Evolutionary conservation across 2,888 invertebrate genomes (phyloP), one percentile per base, ranked within the genome.

Genomic region (Sisyra nigra): DNA sequence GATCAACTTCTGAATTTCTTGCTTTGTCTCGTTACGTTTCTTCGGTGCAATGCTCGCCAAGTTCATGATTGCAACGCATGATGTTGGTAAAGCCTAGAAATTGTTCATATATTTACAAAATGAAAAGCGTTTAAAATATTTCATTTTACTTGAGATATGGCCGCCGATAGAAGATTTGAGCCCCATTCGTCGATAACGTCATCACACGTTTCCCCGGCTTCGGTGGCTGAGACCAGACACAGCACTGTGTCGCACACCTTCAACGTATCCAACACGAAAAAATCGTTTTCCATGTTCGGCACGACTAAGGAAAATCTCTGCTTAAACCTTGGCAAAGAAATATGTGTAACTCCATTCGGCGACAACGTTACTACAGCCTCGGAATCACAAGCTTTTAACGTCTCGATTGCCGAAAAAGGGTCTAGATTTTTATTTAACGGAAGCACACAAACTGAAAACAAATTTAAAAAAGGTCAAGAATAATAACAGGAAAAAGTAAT

Each of bases 181-280:
- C 88, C 89, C 76, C 80, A 83, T 46, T 75, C 72, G 57, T 89
- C 88, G 35, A 88, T 70, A 2, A 81, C 68, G 48, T 80, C 76
- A 49, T 78, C 72, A 46, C 54, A 58, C 40, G 55, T 55, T 48
- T 53, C 57, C 42, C 75, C 65, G 8, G 69, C 69, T 49, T 59
- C 58, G 46, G 62, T 59, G 0, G 82, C 79, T 1, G 86, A 84
- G 35, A 85, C 71, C 7, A 93, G 60, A 57, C 89, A 77, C 3
- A 96, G 55, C 2, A 87, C 73, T 2, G 85, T 84, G 57, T 93
- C 92, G 17, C 88, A 80, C 5, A 91, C 77, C 70, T 91, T 92
- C 1, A 84, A 64, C n/a, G 80, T 71, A 66, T 92, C 92, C 44
- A 92, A 62, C 4, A 80, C 64, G 17, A 75, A 75, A 57, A 82